phyloP scores from a whole-genome alignment of 2,797 vertebrate species.

The Steatocranus sp. region DNA sequence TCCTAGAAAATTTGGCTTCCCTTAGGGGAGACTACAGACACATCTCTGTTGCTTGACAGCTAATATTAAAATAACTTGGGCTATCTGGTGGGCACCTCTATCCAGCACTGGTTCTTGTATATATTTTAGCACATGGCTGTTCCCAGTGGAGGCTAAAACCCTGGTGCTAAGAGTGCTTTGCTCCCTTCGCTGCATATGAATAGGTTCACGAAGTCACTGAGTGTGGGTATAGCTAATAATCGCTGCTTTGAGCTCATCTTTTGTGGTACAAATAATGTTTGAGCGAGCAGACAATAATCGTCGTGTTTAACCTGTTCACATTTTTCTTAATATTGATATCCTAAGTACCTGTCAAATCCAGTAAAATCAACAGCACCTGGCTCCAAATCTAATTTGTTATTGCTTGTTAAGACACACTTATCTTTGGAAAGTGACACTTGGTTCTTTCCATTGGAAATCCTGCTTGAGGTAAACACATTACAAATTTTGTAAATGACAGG shows the following conservation, averaged over 20 bases:
- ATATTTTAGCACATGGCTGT: background rate
- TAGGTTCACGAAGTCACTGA: background rate
- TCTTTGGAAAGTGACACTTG: background rate
- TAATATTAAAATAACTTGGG: constrained; percentile 27
- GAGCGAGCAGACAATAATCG: background rate
- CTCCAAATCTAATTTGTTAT: background rate
- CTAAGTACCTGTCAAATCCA: background rate
- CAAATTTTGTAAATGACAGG: background rate
- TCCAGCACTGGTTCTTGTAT: background rate
- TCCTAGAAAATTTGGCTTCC: constrained; percentile 41
- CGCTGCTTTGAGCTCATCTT: background rate
- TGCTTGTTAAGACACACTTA: background rate
- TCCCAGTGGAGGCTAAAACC: background rate
- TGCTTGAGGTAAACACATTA: background rate
- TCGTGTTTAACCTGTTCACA: background rate
- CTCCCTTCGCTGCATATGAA: background rate
- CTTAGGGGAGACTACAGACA: background rate
- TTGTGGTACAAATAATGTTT: background rate
- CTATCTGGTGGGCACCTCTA: background rate
- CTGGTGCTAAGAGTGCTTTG: background rate
- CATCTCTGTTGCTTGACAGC: constrained; percentile 7
- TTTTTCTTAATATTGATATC: background rate
- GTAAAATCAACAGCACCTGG: background rate
- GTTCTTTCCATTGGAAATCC: background rate
- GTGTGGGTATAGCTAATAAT: background rate